Evolutionary conservation across 1,140 invertebrate species (phyloP), one percentile per base, ranked within the genome.

Genomic region (Piezodorus guildinii): DNA sequence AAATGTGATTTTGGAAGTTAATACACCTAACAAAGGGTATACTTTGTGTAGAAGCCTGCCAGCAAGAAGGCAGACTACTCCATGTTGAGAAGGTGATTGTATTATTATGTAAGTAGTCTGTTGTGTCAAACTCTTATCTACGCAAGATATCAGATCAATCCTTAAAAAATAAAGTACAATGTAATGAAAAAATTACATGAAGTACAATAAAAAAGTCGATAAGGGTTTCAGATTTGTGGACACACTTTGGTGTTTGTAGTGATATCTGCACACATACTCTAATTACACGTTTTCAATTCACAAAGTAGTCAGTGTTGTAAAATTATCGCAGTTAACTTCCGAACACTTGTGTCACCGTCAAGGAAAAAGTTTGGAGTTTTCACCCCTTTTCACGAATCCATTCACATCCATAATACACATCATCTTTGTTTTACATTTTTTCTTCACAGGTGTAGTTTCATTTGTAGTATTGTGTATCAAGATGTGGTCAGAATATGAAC

Each of bases 171-270:
- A 39, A 39, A 39, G 12, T 39, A 8, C 2, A 39, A 10, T 10
- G 12, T 39, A 39, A 39, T 39, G 34, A 39, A 39, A 12, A 10
- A 39, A 4, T 39, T 39, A 39, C 3, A 10, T 39, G 6, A 10
- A 39, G 12, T 39, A 39, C 34, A 39, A 39, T 12, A 39, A 39
- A 39, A 39, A 39, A 6, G 17, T 15, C 27, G 52, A 56, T 56
- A 56, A 56, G 63, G 63, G 58, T 30, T 63, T 64, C 58, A 43
- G 51, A 59, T 15, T 25, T 44, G 17, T 46, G 21, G 39, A 39
- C 58, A 64, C 63, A 49, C 39, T 60, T 64, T 64, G 63, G 63
- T 65, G 63, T 65, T 65, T 34, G 64, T 65, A 65, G 60, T 46
- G 25, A 21, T 27, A 49, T 4, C 3, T 25, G 52, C 52, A 56